Evolutionary conservation across 1,140 invertebrate species (phyloP).

Genomic region (Popillia japonica): DNA sequence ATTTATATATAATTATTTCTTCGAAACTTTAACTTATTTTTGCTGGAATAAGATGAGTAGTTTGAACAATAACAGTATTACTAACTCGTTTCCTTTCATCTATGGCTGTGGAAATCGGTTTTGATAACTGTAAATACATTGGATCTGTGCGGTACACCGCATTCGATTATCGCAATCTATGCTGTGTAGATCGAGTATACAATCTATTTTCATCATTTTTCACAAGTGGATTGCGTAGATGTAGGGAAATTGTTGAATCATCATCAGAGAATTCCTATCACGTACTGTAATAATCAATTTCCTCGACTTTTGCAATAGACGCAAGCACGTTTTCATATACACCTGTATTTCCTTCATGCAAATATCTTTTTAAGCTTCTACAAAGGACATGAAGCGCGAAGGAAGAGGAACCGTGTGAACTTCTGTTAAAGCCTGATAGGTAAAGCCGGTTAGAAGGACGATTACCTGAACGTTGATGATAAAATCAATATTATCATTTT

Average conservation of each 20-base stretch:
- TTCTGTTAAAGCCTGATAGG: not conserved
- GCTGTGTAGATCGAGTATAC: not conserved
- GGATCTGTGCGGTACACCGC: not conserved
- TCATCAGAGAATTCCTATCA: not conserved
- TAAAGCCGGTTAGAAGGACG: not conserved
- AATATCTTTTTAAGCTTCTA: not conserved
- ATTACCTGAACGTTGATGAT: not conserved
- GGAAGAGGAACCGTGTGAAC: not conserved
- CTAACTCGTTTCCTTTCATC: too few relatives aligned
- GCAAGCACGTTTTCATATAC: not conserved
- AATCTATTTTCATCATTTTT: not conserved
- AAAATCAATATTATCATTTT: not conserved
- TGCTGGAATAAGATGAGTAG: not conserved
- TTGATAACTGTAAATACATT: not conserved
- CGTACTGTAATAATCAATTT: conserved; percentile 15
- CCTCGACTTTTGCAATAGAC: not conserved
- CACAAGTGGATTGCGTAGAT: not conserved
- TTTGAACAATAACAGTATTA: too few relatives aligned
- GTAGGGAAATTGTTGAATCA: not conserved
- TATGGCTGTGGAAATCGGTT: too few relatives aligned
- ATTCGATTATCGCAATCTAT: not conserved
- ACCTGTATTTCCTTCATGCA: not conserved
- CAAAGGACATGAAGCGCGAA: not conserved
- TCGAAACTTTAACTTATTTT: not conserved
- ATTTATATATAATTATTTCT: not conserved